Evolutionary conservation across 1,140 invertebrate species (phyloP), one percentile per base, ranked within the genome.

Genomic region (Drosophila pectinifera): DNA sequence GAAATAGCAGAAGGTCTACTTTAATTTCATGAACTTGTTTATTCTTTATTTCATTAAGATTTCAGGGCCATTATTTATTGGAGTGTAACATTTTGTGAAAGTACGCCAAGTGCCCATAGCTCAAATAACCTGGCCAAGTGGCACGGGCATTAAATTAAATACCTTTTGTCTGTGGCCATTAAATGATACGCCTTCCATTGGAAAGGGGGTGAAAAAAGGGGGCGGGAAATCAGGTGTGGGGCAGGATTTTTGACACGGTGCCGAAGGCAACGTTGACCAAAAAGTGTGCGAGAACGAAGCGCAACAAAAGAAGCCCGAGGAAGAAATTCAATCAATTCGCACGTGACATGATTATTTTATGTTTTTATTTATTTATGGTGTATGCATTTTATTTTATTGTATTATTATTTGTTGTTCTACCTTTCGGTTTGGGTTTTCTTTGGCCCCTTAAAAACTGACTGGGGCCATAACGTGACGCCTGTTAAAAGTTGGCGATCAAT

Each of bases 301-400:
- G 43, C 28, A 55, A 76, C 78, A 72, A 86, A 86, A 82, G 85
- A 74, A 65, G 74, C 73, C 69, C 45, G 46, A 46, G 73, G 51
- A 73, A 65, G 80, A 83, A 85, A 86, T 86, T 86, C 82, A 86
- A 86, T 86, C 82, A 85, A 86, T 81, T 85, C 82, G 82, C 82
- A 85, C 82, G 82, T 85, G 82, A 85, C 82, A 85, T 85, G 82
- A 85, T 85, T 85, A 85, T 86, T 86, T 86, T 81, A 85, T 86
- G 81, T 54, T 77, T 80, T 85, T 81, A 74, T 84, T 84, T 84
- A 84, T 85, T 80, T 85, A 74, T 85, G 63, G 73, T 73, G 63
- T 73, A 77, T 80, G 68, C 73, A 84, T 84, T 84, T 84, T 80
- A 77, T 76, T 59, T 65, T 72, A 79, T 75, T 77, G 48, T 51